These are phyloP conservation scores for Eupelmus urozonus DNA, from an alignment of 2,888 invertebrate genomes.

Conservation along the genomic window DNA sequence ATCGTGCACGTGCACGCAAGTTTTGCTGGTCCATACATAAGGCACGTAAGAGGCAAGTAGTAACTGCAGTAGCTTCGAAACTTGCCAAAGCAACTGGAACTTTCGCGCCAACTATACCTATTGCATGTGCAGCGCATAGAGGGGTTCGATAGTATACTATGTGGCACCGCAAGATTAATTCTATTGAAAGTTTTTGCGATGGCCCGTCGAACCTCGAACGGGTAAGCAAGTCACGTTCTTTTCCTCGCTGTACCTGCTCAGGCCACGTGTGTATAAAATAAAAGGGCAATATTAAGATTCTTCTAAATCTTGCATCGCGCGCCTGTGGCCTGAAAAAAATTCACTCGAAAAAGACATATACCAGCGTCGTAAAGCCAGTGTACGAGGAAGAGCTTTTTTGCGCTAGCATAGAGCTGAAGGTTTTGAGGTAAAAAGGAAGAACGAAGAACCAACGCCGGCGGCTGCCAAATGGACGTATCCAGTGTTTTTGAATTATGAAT, in stretches of 20 bases:
- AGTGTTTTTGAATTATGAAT: slow-evolving; percentile 51
- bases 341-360: too few relatives aligned
- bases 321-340: too few relatives aligned
- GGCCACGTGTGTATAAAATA: slow-evolving; percentile 18
- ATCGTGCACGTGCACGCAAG: background rate
- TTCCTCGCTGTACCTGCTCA: slow-evolving; percentile 6
- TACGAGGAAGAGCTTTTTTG: slow-evolving; percentile 1
- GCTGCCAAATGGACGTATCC: slow-evolving; percentile 32
- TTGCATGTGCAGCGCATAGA: background rate
- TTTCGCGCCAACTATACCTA: background rate
- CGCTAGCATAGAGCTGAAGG: background rate
- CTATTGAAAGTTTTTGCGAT: slow-evolving; percentile 51
- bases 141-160: background rate
- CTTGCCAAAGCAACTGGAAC: slow-evolving; percentile 38
- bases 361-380: too few relatives aligned
- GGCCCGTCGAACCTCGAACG: background rate
- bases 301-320: slow-evolving; percentile 8
- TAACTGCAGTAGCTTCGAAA: slow-evolving; percentile 38
- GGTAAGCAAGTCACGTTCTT: slow-evolving; percentile 41
- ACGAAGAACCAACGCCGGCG: too few relatives aligned
- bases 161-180: slow-evolving; percentile 51
- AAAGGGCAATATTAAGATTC: slow-evolving; percentile 48
- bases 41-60: slow-evolving; percentile 25
- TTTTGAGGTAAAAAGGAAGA: background rate
- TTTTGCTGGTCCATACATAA: background rate